A percentile compares a stretch with the other conserved stretches of the same genome.
phyloP scores from a whole-genome alignment of 2,797 vertebrate genomes.

The Acrossocheilus fasciatus region DNA sequence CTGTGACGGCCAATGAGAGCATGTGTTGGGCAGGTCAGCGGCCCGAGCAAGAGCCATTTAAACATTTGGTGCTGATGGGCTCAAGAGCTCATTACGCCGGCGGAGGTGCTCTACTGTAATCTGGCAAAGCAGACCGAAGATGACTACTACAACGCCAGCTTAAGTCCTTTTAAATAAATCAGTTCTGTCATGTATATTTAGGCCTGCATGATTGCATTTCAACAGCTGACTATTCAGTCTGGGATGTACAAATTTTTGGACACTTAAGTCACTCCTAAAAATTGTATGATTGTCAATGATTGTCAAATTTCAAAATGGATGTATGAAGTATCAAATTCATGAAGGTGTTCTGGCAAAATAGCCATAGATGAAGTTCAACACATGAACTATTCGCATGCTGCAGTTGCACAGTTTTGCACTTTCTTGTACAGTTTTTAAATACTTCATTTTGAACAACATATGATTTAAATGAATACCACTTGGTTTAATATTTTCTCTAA shows the following conservation, averaged over 20 bases:
- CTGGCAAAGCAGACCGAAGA: neutral
- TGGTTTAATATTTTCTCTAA: neutral
- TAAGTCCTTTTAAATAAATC: neutral
- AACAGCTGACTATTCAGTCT: conserved; percentile 12
- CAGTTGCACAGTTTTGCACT: too few species aligned
- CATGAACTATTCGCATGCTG: neutral
- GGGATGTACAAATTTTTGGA: neutral
- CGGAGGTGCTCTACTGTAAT: conserved; percentile 31
- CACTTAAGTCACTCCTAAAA: neutral
- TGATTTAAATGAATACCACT: neutral
- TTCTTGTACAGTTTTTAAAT: too few species aligned
- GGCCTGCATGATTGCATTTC: neutral
- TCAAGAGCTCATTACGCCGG: conserved; percentile 36
- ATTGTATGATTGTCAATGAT: neutral
- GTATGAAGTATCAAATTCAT: neutral
- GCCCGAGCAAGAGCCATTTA: conserved; percentile 63
- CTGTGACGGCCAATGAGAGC: conserved; percentile 80
- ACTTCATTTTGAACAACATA: neutral
- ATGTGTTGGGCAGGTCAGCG: conserved; percentile 79
- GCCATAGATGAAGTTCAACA: neutral
- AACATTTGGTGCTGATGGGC: conserved; percentile 55
- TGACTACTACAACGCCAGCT: conserved; percentile 21
- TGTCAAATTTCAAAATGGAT: neutral
- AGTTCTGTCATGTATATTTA: neutral
- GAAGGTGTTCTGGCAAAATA: neutral